Base-by-base conservation (phyloP, 2,113 vertebrate genomes). In the Lasiurus borealis region DNA sequence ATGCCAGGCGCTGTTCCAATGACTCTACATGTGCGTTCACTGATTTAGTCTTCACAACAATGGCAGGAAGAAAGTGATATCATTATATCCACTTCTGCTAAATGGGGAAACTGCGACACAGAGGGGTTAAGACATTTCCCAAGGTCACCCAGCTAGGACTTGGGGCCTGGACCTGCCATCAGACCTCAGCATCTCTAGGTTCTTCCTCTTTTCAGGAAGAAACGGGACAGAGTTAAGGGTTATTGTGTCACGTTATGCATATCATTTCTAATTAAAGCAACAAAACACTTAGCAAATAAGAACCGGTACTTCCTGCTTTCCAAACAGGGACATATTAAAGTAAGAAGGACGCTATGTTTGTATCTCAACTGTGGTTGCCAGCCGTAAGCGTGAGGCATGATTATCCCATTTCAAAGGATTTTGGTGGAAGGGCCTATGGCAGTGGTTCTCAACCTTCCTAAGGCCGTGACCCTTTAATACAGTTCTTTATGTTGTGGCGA, bases 1-100 rank as follows among this genome's bases (percentile, higher is more conserved):
- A 0, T 14, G 15, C 36, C 34, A 21, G 48, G 21, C 12, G 0
- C 80, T 14, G 3, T 75, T 31, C 34, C 27, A 14, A 59, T 10
- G 36, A 1, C 18, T 44, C 9, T 19, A 3, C 0, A 0, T 6
- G 2, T 2, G 29, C n/a, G n/a, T 18, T 66, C 40, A 3, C 31
- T n/a, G 34, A 52, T 72, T 77, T 48, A 69, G 36, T 34, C 36
- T 25, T 89, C 80, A 36, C 10, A 8, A 34, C 4, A 27, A 50
- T 25, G 14, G 21, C 12, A 23, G 40, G 46, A 62, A 19, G 50
- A 18, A 44, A 59, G 25, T 44, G 19, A 12, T 46, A 8, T 9
- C 12, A 15, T 48, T n/a, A 40, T n/a, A n/a, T 14, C 16, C 19
- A 23, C 50, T 83, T 82, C 40, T 50, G 14, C 80, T 27, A 72